A percentile compares a stretch with the other conserved stretches of the same genome.
These are phyloP conservation scores for Heliconius ethilla DNA, from an alignment of 2,888 invertebrate species.

Conservation along the genomic window DNA sequence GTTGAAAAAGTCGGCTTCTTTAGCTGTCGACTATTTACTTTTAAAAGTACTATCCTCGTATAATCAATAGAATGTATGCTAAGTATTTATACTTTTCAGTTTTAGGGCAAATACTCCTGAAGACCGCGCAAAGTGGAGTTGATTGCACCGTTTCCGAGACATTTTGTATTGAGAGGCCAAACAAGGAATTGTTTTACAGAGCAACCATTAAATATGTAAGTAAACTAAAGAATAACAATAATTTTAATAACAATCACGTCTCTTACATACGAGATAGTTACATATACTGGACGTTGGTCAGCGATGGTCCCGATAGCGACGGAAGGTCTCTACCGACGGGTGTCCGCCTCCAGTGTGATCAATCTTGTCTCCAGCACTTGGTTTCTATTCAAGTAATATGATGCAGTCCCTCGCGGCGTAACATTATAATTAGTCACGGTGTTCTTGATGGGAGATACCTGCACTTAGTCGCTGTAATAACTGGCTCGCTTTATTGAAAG, in stretches of 20 bases:
- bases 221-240: background rate
- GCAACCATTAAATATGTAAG: no score
- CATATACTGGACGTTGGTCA: background rate
- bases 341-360: slow-evolving; percentile 32
- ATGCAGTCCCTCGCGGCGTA: slow-evolving; percentile 38
- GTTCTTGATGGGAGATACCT: slow-evolving; percentile 31
- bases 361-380: slow-evolving; percentile 35
- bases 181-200: no score
- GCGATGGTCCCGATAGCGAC: slow-evolving; percentile 9
- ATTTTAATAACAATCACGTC: background rate
- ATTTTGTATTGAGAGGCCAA: no score
- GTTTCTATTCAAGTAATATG: slow-evolving; percentile 40
- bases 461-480: slow-evolving; percentile 39
- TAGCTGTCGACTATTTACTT: slow-evolving; percentile 29
- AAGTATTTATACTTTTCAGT: no score
- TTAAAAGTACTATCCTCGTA: slow-evolving; percentile 13
- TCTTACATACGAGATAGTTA: background rate
- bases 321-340: slow-evolving; percentile 14
- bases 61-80: background rate
- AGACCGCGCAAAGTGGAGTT: no score
- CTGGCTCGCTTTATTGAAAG: slow-evolving; percentile 36
- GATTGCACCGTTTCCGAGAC: no score
- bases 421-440: slow-evolving; percentile 47
- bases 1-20: slow-evolving; percentile 32
- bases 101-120: no score